Evolutionary conservation across 2,113 vertebrate genomes (phyloP), one percentile per base, ranked within the genome.

Genomic region (Oryzias woworae): DNA sequence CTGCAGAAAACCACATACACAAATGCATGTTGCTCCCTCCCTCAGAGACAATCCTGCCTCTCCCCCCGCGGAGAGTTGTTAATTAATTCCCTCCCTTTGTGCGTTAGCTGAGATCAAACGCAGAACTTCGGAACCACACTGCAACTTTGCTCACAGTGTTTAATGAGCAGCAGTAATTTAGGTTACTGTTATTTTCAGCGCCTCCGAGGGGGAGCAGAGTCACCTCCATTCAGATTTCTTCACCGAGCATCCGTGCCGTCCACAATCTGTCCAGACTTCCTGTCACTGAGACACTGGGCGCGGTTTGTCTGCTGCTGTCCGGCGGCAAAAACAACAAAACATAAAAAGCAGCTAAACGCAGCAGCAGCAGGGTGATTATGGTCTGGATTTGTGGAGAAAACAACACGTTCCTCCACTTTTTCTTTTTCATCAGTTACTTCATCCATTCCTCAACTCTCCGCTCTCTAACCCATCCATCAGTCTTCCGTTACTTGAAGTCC

Each of bases 51-150:
- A 51, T 68, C 66, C 74, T 73, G 69, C 82, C 78, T 79, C 10
- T 81, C 66, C 74, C 75, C 79, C 85, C 87, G 73, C 72, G 65
- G 86, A 86, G 86, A 78, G 24, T 78, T 86, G 81, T 80, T 90
- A 87, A 88, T 88, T 88, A 87, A 88, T 86, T 87, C 86, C 74
- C 77, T 86, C 78, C 85, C 83, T 87, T 87, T 85, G 85, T 85
- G 85, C 65, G 24, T 75, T 78, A 22, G 66, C 78, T 75, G 77
- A 90, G 88, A 90, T 90, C 86, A 90, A 90, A 90, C 85, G 75
- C 54, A 7, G 59, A 58, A 76, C 83, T 69, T 75, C 69, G 75
- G 76, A 78, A 87, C 77, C 87, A 85, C 79, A 80, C 75, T 65
- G 73, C 86, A 81, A 87, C 85, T 87, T 87, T 86, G 78, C 75